A percentile compares a stretch with the other conserved stretches of the same genome.
Evolutionary conservation across 2,888 invertebrate genomes (phyloP).

Genomic region (Priocnemis perturbator): DNA sequence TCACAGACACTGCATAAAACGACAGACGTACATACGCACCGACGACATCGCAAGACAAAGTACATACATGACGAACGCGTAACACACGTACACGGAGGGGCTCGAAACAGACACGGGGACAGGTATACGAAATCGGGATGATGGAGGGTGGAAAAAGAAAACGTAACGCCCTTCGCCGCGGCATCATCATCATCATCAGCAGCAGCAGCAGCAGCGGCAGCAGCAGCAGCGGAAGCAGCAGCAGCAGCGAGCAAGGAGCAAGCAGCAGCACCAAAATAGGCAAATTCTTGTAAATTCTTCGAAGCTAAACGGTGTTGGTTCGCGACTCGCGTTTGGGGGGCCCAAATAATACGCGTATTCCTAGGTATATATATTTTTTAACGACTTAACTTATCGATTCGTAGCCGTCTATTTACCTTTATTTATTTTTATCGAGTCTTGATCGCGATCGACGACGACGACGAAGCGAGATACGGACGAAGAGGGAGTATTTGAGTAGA

Average conservation of each 20-base stretch:
- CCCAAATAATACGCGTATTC: constrained; percentile 58
- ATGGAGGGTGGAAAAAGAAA: background rate
- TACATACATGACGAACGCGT: background rate
- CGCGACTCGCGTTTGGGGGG: constrained; percentile 55
- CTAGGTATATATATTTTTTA: constrained; percentile 62
- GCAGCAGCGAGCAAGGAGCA: constrained; percentile 3
- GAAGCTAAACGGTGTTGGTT: constrained; percentile 46
- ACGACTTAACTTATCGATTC: constrained; percentile 60
- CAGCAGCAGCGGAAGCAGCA: constrained; percentile 6
- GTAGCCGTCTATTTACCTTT: constrained; percentile 39
- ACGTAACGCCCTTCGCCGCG: background rate
- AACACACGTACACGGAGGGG: background rate
- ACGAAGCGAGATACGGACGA: constrained; percentile 38
- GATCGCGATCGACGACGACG: constrained; percentile 55
- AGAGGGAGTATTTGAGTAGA: constrained; percentile 1
- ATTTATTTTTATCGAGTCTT: constrained; percentile 57
- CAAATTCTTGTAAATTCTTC: constrained; percentile 54
- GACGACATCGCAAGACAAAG: background rate
- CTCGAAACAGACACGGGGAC: background rate
- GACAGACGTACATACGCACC: background rate
- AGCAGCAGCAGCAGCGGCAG: constrained; percentile 2
- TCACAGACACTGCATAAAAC: constrained; percentile 7
- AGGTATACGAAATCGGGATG: background rate
- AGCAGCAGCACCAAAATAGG: constrained; percentile 32
- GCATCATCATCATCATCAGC: constrained; percentile 4